Base-by-base conservation (phyloP, 2,888 invertebrate species). In the Cactoblastis cactorum region DNA sequence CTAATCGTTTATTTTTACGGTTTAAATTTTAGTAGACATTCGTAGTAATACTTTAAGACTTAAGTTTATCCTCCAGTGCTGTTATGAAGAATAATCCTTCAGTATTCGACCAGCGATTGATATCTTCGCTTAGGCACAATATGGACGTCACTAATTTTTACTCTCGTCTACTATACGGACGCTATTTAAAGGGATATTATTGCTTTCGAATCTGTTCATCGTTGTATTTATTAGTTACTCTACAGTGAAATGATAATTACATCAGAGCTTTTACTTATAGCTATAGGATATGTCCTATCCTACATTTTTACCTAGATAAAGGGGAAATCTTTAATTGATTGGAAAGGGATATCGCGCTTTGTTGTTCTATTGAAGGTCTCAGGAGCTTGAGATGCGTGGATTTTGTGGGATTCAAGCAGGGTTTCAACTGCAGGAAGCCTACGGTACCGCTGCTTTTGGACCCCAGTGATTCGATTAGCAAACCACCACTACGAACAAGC, bases 101-200 rank as follows among this genome's bases (percentile, higher is more conserved):
- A n/a, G n/a, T n/a, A n/a, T n/a, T n/a, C n/a, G n/a, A n/a, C n/a
- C 18, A 9, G 22, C 39, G 22, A 24, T 12, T 22, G 39, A 41
- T 17, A 3, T 43, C 34, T 1, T 46, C 47, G 37, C 35, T 34
- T 35, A 47, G 47, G 47, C 47, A 47, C 47, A 35, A 47, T 35
- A 22, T 47, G 47, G 47, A 47, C 47, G 47, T 47, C 34, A 35
- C 47, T 35, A 35, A 35, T 17, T 8, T 28, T 41, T 17, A 43
- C 15, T 28, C 28, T 22, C 43, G 43, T 28, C 24, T 1, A 8
- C 28, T 4, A 17, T 28, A 28, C 28, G 28, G 28, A 43, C 15
- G 17, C 28, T 43, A 19, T 15, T 28, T 15, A 43, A 28, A 28
- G 24, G 24, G 41, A 32, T 43, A 28, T 43, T 43, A 43, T 43